Evolutionary conservation across 2,797 vertebrate genomes (phyloP).

Genomic region (Acanthurus lineatus): DNA sequence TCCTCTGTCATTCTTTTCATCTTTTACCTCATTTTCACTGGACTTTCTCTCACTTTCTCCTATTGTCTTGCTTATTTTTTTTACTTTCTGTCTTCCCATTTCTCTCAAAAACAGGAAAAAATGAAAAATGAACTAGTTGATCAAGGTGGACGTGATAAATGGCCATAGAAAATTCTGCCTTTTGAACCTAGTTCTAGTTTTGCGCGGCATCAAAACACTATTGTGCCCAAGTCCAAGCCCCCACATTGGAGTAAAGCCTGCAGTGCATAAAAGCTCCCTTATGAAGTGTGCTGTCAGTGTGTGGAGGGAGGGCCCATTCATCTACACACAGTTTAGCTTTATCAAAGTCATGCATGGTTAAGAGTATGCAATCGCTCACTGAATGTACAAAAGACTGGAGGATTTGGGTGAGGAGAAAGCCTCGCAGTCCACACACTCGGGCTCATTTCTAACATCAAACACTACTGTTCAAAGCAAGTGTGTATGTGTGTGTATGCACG

Average conservation of each 20-base stretch:
- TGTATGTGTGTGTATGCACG: not conserved
- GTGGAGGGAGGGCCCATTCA: constrained; percentile 59
- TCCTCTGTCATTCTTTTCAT: constrained; percentile 31
- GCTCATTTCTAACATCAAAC: constrained; percentile 70
- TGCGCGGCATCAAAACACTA: constrained; percentile 54
- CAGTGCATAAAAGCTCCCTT: constrained; percentile 47
- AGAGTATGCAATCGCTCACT: constrained; percentile 62
- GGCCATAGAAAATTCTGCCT: constrained; percentile 32
- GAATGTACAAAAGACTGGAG: constrained; percentile 67
- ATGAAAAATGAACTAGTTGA: constrained; percentile 61
- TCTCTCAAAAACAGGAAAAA: not conserved
- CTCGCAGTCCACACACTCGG: constrained; percentile 18
- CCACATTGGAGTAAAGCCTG: constrained; percentile 29
- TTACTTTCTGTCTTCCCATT: not conserved
- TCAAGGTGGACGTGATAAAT: constrained; percentile 58
- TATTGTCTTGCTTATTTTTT: not conserved
- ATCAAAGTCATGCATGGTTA: constrained; percentile 74
- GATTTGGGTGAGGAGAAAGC: constrained; percentile 44
- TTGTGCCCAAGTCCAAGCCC: constrained; percentile 48
- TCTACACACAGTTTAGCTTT: constrained; percentile 63
- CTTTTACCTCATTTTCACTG: constrained; percentile 4
- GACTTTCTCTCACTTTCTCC: not conserved
- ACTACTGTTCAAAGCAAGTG: constrained; percentile 51
- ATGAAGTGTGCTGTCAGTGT: constrained; percentile 51
- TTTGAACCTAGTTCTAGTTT: constrained; percentile 63